Evolutionary conservation across 2,888 invertebrate species (phyloP).

Genomic region (Dryobotodes eremita): DNA sequence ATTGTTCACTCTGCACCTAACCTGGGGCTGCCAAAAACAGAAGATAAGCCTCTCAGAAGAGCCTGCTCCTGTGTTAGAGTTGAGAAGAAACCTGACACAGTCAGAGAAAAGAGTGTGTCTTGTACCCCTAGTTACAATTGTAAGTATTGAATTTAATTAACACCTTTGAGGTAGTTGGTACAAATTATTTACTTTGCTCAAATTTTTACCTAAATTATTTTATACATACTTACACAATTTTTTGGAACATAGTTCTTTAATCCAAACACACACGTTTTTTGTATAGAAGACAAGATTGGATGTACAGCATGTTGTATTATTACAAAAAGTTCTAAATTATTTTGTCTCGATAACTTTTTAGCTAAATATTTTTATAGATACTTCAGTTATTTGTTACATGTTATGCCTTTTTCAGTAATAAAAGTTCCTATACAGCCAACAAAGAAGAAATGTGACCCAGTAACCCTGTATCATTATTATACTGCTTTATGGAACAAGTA

Average conservation of each 20-base stretch:
- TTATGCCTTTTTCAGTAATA: conserved; percentile 88
- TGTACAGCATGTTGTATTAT: not conserved
- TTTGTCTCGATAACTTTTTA: not conserved
- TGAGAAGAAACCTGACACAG: conserved; percentile 77
- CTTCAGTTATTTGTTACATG: not conserved
- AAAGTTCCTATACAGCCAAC: conserved; percentile 88
- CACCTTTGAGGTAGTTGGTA: not conserved
- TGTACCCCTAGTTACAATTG: conserved; percentile 78
- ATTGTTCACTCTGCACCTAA: conserved; percentile 82
- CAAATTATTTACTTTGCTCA: not conserved
- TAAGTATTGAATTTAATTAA: conserved; percentile 70
- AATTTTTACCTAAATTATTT: not conserved
- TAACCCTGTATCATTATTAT: conserved; percentile 94
- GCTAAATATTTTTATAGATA: not conserved
- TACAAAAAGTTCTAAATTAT: not conserved
- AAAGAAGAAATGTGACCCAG: conserved; percentile 92
- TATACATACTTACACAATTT: not conserved
- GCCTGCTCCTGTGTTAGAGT: conserved; percentile 84
- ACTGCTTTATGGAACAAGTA: conserved; percentile 94
- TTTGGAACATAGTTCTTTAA: not conserved
- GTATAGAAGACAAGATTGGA: not conserved
- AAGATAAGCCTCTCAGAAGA: conserved; percentile 76
- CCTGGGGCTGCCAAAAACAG: conserved; percentile 70
- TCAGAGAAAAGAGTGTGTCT: conserved; percentile 71
- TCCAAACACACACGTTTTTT: not conserved